Conservation (phyloP, 2,113 vertebrate species). For the Rhadina sibilatrix region DNA sequence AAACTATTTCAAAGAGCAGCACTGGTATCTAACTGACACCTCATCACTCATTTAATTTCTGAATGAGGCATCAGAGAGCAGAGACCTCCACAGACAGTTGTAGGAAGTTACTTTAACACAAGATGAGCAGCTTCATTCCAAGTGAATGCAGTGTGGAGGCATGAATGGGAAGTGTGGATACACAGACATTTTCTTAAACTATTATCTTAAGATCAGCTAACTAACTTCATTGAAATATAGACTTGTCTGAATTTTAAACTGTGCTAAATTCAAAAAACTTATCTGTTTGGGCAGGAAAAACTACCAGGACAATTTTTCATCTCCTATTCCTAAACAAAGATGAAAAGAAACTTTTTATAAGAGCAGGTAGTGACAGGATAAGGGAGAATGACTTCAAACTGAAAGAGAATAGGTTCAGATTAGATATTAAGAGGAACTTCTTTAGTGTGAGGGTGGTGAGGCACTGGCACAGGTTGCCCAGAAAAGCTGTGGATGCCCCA, state of each 20-base stretch:
- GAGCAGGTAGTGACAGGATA: not conserved
- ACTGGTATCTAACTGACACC: not conserved
- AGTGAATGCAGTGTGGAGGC: not conserved
- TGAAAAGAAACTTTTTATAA: not conserved
- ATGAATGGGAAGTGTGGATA: not conserved
- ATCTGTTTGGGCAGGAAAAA: not conserved
- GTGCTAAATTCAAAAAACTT: not conserved
- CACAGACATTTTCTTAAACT: not conserved
- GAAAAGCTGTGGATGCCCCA: not conserved
- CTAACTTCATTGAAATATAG: not conserved
- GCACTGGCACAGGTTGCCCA: not conserved
- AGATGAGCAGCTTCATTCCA: not conserved
- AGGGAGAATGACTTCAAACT: not conserved
- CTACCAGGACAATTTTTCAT: not conserved
- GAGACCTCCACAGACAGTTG: not conserved
- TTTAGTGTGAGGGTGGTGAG: not conserved
- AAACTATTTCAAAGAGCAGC: not conserved
- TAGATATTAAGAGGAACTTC: not conserved
- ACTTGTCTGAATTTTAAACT: not conserved
- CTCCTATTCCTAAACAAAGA: not conserved
- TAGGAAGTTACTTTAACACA: not conserved
- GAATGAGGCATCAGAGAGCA: not conserved
- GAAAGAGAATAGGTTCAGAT: not conserved
- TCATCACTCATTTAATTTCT: not conserved
- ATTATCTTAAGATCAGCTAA: not conserved